Conservation (phyloP, 1,140 invertebrate species). For the Drosophila kanapiae region DNA sequence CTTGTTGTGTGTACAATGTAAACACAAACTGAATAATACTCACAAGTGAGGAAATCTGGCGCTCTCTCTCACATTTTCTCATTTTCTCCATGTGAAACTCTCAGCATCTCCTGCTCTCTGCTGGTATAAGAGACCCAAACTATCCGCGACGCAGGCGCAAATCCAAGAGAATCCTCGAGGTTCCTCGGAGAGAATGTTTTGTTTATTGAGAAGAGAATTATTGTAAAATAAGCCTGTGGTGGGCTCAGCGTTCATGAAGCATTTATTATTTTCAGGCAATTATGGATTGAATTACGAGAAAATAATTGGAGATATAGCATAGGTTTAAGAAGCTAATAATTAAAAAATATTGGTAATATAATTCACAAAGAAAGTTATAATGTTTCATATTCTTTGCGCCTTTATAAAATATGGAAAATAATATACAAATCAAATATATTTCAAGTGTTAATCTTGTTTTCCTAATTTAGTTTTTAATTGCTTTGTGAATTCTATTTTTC, state of each 20-base stretch:
- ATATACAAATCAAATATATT: background rate
- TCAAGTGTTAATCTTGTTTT: too few relatives aligned
- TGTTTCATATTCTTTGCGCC: too few relatives aligned
- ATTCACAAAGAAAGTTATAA: background rate
- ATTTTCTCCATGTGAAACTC: background rate
- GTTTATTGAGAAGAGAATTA: slow-evolving; percentile 57
- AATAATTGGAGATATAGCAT: background rate
- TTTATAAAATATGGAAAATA: too few relatives aligned
- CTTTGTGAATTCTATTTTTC: background rate
- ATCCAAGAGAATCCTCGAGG: background rate
- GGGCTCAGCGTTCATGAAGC: slow-evolving; percentile 18
- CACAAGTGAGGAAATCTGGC: slow-evolving; percentile 21
- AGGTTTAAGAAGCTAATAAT: background rate
- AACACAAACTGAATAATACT: slow-evolving; percentile 65
- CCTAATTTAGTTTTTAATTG: background rate
- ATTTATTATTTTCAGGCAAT: slow-evolving; percentile 26
- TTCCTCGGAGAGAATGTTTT: slow-evolving; percentile 38
- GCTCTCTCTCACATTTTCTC: slow-evolving; percentile 5
- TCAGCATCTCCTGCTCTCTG: slow-evolving; percentile 25
- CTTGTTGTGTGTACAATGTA: slow-evolving; percentile 62
- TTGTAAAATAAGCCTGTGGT: slow-evolving; percentile 57
- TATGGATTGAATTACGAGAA: slow-evolving; percentile 2
- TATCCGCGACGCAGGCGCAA: slow-evolving; percentile 49
- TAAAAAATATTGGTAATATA: background rate
- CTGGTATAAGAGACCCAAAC: slow-evolving; percentile 49